Evolutionary conservation across 2,113 vertebrate species (phyloP).

Genomic region (Oostethus manadensis): DNA sequence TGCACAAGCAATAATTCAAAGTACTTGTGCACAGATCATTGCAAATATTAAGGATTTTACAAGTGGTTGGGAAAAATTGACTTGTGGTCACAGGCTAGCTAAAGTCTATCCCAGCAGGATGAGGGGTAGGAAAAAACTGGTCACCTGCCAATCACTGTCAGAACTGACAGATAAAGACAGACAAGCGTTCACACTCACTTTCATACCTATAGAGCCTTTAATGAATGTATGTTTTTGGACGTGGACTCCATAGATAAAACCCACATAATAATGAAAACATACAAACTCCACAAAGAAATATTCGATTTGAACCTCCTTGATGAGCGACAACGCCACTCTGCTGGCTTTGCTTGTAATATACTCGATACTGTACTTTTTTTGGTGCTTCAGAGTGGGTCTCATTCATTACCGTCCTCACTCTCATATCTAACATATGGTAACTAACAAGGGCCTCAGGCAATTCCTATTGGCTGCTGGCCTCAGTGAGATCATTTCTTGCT

Average conservation of each 20-base stretch:
- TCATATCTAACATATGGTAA: conserved; percentile 61
- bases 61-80: neutral
- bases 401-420: conserved; percentile 29
- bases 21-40: neutral
- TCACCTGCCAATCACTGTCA: neutral
- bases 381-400: conserved; percentile 17
- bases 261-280: too few relatives aligned
- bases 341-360: conserved; percentile 9
- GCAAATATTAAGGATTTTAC: neutral
- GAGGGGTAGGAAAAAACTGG: neutral
- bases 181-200: neutral
- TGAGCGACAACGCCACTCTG: too few relatives aligned
- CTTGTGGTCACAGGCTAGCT: neutral
- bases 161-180: neutral
- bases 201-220: neutral
- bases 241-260: too few relatives aligned
- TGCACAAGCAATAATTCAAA: neutral
- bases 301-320: too few relatives aligned
- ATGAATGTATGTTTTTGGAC: neutral
- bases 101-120: neutral
- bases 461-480: conserved; percentile 55
- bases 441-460: conserved; percentile 49
- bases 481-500: conserved; percentile 49
- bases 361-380: too few relatives aligned
- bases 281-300: too few relatives aligned